Base-by-base conservation (phyloP, 2,888 invertebrate genomes). In the Melanargia galathea region DNA sequence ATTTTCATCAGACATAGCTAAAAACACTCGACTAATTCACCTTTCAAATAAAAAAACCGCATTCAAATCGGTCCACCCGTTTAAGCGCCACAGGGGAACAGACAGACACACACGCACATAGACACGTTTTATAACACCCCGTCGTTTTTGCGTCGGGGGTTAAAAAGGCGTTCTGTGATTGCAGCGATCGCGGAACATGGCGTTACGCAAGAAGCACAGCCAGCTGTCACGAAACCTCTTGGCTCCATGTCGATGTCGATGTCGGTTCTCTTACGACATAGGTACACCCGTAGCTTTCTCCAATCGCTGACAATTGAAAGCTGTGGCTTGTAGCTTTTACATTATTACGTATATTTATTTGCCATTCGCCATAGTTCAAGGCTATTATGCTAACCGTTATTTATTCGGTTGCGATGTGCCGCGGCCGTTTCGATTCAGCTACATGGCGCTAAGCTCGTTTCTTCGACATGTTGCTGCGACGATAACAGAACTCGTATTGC, bases 201-300 rank as follows among this genome's bases (percentile, higher is more conserved):
- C 61, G 75, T 88, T 88, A 81, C 82, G 88, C 82, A 89, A 89
- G 79, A 79, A 73, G 71, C 78, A 73, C 78, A 74, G 75, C 74
- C 75, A 75, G 73, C 76, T 82, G 84, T 82, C 86, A 83, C 85
- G 84, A 84, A 85, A 84, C 85, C 84, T 86, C 83, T 84, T 79
- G 83, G 80, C 81, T 82, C 74, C 75, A 78, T 76, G 76, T 74
- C 76, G 75, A 67, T 75, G 76, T 82, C 74, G 75, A 78, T 76
- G 76, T 74, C 76, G 75, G 68, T 75, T 75, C 66, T 68, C 74
- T 87, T 84, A 79, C 86, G 81, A 84, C 82, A 85, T n/a, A n/a
- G n/a, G n/a, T n/a, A n/a, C n/a, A n/a, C n/a, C 83, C 79, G 69
- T 80, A 77, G 83, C 89, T 89, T 87, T 89, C 88, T 86, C 86